A percentile compares a stretch with the other conserved stretches of the same genome.
phyloP scores from a whole-genome alignment of 2,888 invertebrate genomes.

The Odontomyia ornata region DNA sequence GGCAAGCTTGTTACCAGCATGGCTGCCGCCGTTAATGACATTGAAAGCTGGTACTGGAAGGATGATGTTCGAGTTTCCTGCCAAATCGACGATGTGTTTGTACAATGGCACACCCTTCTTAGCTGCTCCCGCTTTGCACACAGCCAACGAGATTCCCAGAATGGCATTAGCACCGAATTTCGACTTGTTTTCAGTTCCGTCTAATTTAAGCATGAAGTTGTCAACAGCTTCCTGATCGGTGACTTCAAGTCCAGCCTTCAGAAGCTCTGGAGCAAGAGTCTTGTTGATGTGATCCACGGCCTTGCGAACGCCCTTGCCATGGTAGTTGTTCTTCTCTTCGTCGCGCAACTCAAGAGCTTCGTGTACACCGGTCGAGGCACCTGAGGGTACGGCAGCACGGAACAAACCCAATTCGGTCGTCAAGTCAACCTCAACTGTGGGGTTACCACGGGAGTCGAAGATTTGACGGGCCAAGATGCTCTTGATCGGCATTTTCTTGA shows the following conservation, averaged over 20 bases:
- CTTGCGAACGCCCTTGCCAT: conserved; percentile 94
- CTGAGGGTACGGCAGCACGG: conserved; percentile 96
- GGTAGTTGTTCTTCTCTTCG: conserved; percentile 86
- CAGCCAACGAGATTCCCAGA: conserved; percentile 95
- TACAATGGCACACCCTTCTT: conserved; percentile 90
- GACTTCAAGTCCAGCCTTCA: conserved; percentile 83
- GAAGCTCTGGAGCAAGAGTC: conserved; percentile 77
- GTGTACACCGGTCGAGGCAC: conserved; percentile 97
- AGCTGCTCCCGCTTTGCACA: conserved; percentile 97
- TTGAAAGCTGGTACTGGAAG: conserved; percentile 98
- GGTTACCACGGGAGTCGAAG: conserved; percentile 98
- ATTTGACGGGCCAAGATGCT: conserved; percentile 95
- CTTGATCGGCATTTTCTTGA: conserved; percentile 81
- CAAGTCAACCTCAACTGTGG: conserved; percentile 95
- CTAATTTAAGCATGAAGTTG: conserved; percentile 60
- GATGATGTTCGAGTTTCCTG: conserved; percentile 88
- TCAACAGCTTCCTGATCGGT: conserved; percentile 78
- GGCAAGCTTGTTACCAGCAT: conserved; percentile 97
- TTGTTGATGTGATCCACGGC: conserved; percentile 93
- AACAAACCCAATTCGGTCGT: conserved; percentile 83
- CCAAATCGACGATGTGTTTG: conserved; percentile 94
- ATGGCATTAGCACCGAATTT: conserved; percentile 98
- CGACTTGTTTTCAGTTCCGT: conserved; percentile 98
- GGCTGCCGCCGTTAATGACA: conserved; percentile 98
- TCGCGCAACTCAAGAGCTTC: conserved; percentile 98